Evolutionary conservation across 2,113 vertebrate species (phyloP), one percentile per base, ranked within the genome.

Genomic region (Gasterosteus aculeatus): DNA sequence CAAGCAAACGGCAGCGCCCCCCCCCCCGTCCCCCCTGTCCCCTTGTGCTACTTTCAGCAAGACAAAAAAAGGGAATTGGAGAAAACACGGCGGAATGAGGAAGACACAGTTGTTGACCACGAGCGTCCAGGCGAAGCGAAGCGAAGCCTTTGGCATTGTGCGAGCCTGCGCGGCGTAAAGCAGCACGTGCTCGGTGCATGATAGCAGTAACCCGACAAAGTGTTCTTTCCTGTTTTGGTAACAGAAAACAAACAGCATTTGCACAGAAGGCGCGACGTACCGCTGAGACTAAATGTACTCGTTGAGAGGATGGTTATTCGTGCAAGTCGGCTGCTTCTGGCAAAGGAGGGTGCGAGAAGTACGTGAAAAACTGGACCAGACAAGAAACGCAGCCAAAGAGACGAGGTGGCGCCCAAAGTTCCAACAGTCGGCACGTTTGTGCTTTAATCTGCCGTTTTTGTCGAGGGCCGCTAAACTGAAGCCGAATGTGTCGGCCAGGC

Each of bases 31-130:
- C 72, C 62, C 77, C 75, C 67, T 54, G 65, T 72, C 51, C 68
- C 66, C 44, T 60, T 75, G 35, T 81, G 82, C 66, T 80, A 66
- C 89, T 89, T 88, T 81, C 81, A 74, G 73, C 61, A 39, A 57
- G 69, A 67, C 80, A 31, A 84, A 75, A 59, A 26, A 86, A 65
- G 54, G 61, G 67, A 76, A 83, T 72, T 66, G 60, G 58, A 78
- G 72, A 72, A 78, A 90, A 81, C 41, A 41, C 15, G 66, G 56
- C 33, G 75, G 86, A 86, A 78, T 76, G 83, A 74, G 78, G 80
- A 82, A 85, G 76, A 77, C 67, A 44, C 29, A 22, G 53, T 80
- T 73, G 72, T 75, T 75, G 77, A 78, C 46, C 67, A 65, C 56
- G 60, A 51, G 57, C 51, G 80, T 75, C 15, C 46, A 44, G 57